Evolutionary conservation across 1,140 invertebrate species (phyloP).

Genomic region (Telenomus remus): DNA sequence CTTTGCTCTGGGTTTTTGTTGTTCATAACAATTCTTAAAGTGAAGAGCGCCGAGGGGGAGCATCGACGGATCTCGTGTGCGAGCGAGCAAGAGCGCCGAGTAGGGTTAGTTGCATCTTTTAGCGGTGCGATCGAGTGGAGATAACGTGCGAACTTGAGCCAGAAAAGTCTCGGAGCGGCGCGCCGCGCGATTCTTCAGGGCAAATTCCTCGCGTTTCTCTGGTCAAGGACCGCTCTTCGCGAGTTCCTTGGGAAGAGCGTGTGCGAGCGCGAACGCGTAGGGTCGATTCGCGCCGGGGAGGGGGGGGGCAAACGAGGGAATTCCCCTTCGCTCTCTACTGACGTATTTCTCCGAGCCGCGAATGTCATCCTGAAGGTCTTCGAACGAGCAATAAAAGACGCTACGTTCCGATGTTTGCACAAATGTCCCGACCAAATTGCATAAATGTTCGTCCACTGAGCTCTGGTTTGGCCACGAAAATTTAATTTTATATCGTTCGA

Average conservation of each 20-base stretch:
- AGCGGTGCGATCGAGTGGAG: conserved; percentile 52
- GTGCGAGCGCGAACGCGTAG: conserved; percentile 24
- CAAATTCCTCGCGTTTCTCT: conserved; percentile 65
- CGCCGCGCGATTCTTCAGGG: conserved; percentile 54
- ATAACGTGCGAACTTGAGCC: conserved; percentile 61
- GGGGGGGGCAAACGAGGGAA: not conserved
- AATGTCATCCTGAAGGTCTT: conserved; percentile 50
- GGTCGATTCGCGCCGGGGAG: conserved; percentile 5
- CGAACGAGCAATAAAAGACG: conserved; percentile 37
- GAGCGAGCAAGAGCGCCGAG: conserved; percentile 6
- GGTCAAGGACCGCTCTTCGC: conserved; percentile 64
- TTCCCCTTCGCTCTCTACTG: conserved; percentile 27
- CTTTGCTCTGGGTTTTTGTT: conserved; percentile 16
- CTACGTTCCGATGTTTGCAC: conserved; percentile 12
- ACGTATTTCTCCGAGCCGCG: conserved; percentile 28
- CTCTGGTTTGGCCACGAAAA: no score
- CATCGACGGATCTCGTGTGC: not conserved
- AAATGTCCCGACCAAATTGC: conserved; percentile 4
- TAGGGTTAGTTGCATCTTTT: conserved; percentile 50
- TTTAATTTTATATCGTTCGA: no score
- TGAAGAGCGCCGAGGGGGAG: not conserved
- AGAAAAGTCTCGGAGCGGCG: conserved; percentile 55
- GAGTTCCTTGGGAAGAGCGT: conserved; percentile 60
- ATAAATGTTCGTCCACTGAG: no score
- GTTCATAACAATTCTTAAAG: conserved; percentile 37